Evolutionary conservation across 2,113 vertebrate species (phyloP).

Genomic region (Gadus chalcogrammus): DNA sequence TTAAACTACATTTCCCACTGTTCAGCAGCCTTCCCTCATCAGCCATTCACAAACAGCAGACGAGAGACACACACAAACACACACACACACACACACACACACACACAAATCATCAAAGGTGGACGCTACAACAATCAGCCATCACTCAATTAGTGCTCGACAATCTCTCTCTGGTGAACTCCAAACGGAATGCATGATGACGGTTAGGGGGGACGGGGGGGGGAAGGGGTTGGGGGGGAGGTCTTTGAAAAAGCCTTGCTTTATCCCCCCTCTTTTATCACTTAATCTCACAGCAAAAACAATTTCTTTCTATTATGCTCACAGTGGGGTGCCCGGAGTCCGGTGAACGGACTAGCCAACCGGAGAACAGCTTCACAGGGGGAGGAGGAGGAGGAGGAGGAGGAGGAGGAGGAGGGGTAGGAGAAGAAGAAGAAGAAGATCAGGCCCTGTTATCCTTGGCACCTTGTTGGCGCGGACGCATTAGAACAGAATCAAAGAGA

Average conservation of each 20-base stretch:
- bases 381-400: conserved; percentile 26
- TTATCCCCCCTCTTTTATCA: conserved; percentile 63
- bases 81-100: conserved; percentile 10
- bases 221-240: conserved; percentile 3
- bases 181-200: conserved; percentile 37
- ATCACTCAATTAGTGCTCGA: conserved; percentile 68
- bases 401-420: no score
- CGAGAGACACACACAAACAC: neutral
- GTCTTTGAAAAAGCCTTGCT: conserved; percentile 68
- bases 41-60: neutral
- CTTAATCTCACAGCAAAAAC: conserved; percentile 69
- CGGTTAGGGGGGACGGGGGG: conserved; percentile 2
- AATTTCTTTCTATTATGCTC: conserved; percentile 74
- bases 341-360: conserved; percentile 36
- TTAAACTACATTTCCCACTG: neutral
- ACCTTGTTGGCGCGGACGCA: conserved; percentile 62
- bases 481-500: conserved; percentile 72
- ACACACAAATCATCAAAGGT: conserved; percentile 49
- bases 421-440: conserved; percentile 33
- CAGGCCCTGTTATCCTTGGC: conserved; percentile 53
- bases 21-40: neutral
- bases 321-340: conserved; percentile 61
- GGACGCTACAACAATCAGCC: conserved; percentile 63
- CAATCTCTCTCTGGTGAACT: conserved; percentile 50
- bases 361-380: conserved; percentile 55